phyloP scores from a whole-genome alignment of 1,140 invertebrate species.

The Drosophila murphyi region DNA sequence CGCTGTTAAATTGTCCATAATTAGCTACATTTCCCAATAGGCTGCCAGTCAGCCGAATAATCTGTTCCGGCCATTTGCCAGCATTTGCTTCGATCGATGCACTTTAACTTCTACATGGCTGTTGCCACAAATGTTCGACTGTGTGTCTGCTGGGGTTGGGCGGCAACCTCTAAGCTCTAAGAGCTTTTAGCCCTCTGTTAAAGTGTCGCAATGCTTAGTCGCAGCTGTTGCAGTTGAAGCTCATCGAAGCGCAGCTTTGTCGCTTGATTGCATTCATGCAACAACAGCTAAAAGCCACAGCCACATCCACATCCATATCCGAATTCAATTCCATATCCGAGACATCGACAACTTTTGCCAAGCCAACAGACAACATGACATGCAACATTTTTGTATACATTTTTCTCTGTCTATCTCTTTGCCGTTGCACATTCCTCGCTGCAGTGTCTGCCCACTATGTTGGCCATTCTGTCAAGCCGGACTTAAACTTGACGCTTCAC shows the following conservation, averaged over 20 bases:
- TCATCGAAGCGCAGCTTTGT: slow-evolving; percentile 64
- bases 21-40: slow-evolving; percentile 49
- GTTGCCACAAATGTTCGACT: slow-evolving; percentile 26
- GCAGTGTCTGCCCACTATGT: slow-evolving; percentile 28
- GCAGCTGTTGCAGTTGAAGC: slow-evolving; percentile 48
- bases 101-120: slow-evolving; percentile 43
- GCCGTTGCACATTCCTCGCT: slow-evolving; percentile 15
- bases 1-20: slow-evolving; percentile 11
- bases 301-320: slow-evolving; percentile 29
- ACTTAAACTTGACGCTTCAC: slow-evolving; percentile 48
- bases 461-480: slow-evolving; percentile 38
- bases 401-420: slow-evolving; percentile 3
- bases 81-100: slow-evolving; percentile 35
- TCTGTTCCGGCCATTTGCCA: slow-evolving; percentile 52
- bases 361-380: slow-evolving; percentile 36
- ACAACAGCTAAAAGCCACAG: slow-evolving; percentile 20
- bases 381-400: slow-evolving; percentile 24
- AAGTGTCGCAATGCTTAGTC: slow-evolving; percentile 68
- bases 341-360: slow-evolving; percentile 11
- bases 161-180: slow-evolving; percentile 43
- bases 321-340: slow-evolving; percentile 2
- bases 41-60: slow-evolving; percentile 56
- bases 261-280: slow-evolving; percentile 62
- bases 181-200: slow-evolving; percentile 24
- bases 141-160: background rate